Conservation (phyloP, 1,140 invertebrate genomes). For the Sycophaga agraensis region DNA sequence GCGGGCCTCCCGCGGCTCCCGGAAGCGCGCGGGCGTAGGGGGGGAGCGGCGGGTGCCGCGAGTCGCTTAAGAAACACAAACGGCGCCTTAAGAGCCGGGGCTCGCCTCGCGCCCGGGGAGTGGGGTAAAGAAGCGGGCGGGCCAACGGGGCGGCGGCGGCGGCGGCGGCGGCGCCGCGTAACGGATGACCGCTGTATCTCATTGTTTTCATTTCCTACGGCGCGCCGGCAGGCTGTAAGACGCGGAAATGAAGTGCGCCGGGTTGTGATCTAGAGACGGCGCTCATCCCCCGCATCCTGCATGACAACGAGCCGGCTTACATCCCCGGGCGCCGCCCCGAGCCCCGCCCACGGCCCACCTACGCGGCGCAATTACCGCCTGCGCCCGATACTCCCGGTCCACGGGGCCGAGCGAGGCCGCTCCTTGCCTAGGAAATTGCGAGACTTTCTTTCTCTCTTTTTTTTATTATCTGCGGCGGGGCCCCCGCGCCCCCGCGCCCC, state of each 20-base stretch:
- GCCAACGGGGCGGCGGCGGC: slow-evolving; percentile 2
- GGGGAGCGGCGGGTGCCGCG: slow-evolving; percentile 19
- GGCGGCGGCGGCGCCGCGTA: slow-evolving; percentile 35
- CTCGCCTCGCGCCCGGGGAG: no score
- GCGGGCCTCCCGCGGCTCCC: not conserved
- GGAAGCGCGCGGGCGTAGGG: not conserved
- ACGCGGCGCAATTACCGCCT: not conserved
- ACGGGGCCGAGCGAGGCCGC: no score
- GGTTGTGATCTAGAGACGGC: slow-evolving; percentile 36
- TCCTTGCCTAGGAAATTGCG: no score
- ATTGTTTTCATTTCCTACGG: slow-evolving; percentile 57
- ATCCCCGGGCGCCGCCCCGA: slow-evolving; percentile 8
- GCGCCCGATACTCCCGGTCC: no score
- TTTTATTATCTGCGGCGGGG: no score
- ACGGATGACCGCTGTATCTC: slow-evolving; percentile 57
- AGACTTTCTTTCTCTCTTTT: no score
- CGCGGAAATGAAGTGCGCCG: slow-evolving; percentile 45
- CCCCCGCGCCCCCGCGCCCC: no score
- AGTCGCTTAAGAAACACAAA: slow-evolving; percentile 54
- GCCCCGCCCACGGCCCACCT: slow-evolving; percentile 22
- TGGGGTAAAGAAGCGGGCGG: no score
- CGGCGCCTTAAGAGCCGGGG: slow-evolving; percentile 48
- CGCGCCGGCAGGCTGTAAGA: slow-evolving; percentile 48
- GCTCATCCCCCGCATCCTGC: slow-evolving; percentile 43
- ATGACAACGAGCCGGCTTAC: slow-evolving; percentile 41